Base-by-base conservation (phyloP, 1,140 invertebrate species). In the Mylabris phalerata region DNA sequence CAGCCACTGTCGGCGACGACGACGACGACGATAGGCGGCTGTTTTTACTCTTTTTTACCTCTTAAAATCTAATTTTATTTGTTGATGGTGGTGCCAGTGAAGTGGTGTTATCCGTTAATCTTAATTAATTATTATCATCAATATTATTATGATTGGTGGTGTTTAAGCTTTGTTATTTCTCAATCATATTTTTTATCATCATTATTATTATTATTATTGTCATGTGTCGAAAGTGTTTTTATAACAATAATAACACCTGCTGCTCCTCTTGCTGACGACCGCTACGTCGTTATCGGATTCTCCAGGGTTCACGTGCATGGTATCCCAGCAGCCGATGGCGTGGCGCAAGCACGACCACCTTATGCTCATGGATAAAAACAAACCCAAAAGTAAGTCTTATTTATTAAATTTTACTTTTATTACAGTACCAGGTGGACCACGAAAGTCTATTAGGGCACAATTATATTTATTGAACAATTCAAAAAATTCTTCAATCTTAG, bases 301-400 rank as follows among this genome's bases (percentile, higher is more conserved):
- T 55, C 41, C 57, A 58, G 63, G 55, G 64, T 61, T 66, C 60
- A 42, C 67, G 57, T 66, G 49, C 60, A 66, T 66, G 78, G 79
- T 78, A 76, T 77, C 78, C 68, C 76, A 76, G 74, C 76, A 78
- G 75, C 77, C 78, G 75, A 81, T 80, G 75, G 82, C 82, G 77
- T 85, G 83, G 83, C 84, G 85, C 73, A 84, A 83, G 72, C 83
- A 86, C 73, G 83, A 87, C 75, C 82, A 84, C 71, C 79, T 84
- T 73, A 82, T 85, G 80, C 79, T 84, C 66, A 82, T 85, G 80
- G 84, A 86, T 74, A 84, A 85, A 73, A 80, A 80, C 72, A 85
- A 84, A 77, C 79, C 80, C 66, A 85, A 85, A 82, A 75, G 84
- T 86, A 75, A 82, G 82, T 80, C 32, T 32, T 32, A 32, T 19